Evolutionary conservation across 2,888 invertebrate genomes (phyloP).

Genomic region (Bruchidius siliquastri): DNA sequence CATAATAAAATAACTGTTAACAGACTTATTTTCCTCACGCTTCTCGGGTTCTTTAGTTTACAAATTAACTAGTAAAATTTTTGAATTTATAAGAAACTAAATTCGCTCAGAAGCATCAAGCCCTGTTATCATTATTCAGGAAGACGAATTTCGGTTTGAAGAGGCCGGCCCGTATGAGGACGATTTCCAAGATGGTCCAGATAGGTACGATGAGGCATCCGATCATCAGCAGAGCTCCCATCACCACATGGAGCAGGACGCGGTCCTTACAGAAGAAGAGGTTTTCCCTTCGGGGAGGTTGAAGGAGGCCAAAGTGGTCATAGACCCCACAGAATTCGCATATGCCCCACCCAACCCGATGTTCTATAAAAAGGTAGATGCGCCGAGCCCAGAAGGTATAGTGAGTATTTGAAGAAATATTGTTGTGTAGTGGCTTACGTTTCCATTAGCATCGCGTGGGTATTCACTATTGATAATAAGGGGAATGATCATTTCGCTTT

Average conservation of each 20-base stretch:
- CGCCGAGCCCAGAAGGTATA: background rate
- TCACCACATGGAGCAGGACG: slow-evolving; percentile 4
- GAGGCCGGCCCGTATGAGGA: background rate
- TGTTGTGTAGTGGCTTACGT: background rate
- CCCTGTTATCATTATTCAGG: slow-evolving; percentile 6
- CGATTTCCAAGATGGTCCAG: background rate
- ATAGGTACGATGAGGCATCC: background rate
- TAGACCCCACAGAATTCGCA: slow-evolving; percentile 41
- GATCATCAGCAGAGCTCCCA: background rate
- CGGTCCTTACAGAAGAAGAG: slow-evolving; percentile 8
- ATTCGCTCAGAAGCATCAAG: too few relatives aligned
- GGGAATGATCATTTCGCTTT: too few relatives aligned
- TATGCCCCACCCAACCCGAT: slow-evolving; percentile 43
- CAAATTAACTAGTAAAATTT: too few relatives aligned
- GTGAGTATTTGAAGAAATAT: background rate
- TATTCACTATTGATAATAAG: too few relatives aligned
- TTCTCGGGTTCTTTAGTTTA: too few relatives aligned
- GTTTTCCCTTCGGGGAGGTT: slow-evolving; percentile 21
- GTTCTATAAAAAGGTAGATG: slow-evolving; percentile 33
- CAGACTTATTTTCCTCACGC: too few relatives aligned
- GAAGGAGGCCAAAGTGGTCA: slow-evolving; percentile 25
- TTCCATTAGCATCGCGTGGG: too few relatives aligned
- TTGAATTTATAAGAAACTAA: too few relatives aligned
- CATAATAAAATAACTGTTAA: too few relatives aligned
- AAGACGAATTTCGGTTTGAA: slow-evolving; percentile 32